These are phyloP conservation scores for Lasioglossum albipes DNA, from an alignment of 1,140 invertebrate genomes.

Conservation along the genomic window DNA sequence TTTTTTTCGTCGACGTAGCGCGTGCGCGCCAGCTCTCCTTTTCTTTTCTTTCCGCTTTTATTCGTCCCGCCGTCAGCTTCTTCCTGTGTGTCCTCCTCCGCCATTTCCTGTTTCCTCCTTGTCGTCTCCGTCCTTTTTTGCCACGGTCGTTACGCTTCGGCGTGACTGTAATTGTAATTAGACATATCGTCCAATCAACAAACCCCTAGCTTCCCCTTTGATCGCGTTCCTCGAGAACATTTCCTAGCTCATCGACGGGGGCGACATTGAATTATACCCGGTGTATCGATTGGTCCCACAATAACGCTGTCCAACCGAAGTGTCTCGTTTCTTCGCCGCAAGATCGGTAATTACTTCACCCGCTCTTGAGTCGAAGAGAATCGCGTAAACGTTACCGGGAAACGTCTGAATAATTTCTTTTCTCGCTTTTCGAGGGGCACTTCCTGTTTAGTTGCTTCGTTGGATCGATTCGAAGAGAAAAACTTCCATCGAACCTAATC, in stretches of 20 bases:
- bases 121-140: neutral
- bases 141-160: neutral
- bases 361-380: too few species aligned
- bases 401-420: conserved; percentile 28
- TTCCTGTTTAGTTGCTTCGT: neutral
- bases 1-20: neutral
- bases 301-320: neutral
- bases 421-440: conserved; percentile 4
- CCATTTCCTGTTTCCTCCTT: neutral
- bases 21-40: neutral
- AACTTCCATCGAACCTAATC: neutral
- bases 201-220: conserved; percentile 9
- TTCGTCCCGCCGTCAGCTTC: neutral
- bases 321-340: neutral
- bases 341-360: conserved; percentile 12
- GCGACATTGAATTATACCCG: neutral
- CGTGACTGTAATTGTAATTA: conserved; percentile 42
- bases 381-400: neutral
- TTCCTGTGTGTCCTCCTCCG: neutral
- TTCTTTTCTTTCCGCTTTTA: neutral
- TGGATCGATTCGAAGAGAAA: neutral
- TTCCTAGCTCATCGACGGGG: neutral
- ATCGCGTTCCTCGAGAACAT: neutral
- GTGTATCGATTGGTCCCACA: too few species aligned
- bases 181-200: too few species aligned